Conservation (phyloP, 2,888 invertebrate species). For the Hemaris fuciformis region DNA sequence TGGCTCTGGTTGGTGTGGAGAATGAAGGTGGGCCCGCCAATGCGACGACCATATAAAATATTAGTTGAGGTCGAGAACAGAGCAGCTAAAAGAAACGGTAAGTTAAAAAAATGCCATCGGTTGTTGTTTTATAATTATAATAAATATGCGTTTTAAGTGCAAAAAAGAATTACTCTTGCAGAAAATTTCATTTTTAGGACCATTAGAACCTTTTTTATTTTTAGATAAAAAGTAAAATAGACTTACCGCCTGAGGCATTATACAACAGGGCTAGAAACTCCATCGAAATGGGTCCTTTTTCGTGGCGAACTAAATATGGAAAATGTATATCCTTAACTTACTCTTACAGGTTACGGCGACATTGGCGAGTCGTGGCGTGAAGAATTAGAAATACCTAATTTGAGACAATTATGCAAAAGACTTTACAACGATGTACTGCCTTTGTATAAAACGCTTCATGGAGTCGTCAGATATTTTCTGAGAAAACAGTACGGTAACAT, state of each 20-base stretch:
- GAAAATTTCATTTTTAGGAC: too few species aligned
- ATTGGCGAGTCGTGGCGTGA: conserved; percentile 85
- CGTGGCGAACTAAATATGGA: too few species aligned
- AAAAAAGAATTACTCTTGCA: too few species aligned
- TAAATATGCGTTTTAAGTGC: too few species aligned
- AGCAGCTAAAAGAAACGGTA: conserved; percentile 85
- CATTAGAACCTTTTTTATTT: too few species aligned
- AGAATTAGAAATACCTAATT: conserved; percentile 82
- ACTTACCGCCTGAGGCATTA: too few species aligned
- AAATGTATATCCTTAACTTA: not conserved
- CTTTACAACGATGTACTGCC: conserved; percentile 82
- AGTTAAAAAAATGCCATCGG: conserved; percentile 18
- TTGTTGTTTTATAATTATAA: too few species aligned
- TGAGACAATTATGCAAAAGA: conserved; percentile 75
- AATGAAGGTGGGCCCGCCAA: conserved; percentile 79
- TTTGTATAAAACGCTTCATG: conserved; percentile 86
- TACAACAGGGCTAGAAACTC: too few species aligned
- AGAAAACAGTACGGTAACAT: conserved; percentile 78
- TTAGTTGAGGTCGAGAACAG: conserved; percentile 82
- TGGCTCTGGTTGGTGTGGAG: conserved; percentile 87
- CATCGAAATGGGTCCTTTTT: too few species aligned
- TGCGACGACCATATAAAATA: conserved; percentile 77
- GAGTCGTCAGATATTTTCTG: conserved; percentile 84
- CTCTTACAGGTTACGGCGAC: conserved; percentile 80
- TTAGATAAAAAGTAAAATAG: too few species aligned